A percentile compares a stretch with the other conserved stretches of the same genome.
Conservation (phyloP, 2,888 invertebrate species). For the Eilema sororculum region DNA sequence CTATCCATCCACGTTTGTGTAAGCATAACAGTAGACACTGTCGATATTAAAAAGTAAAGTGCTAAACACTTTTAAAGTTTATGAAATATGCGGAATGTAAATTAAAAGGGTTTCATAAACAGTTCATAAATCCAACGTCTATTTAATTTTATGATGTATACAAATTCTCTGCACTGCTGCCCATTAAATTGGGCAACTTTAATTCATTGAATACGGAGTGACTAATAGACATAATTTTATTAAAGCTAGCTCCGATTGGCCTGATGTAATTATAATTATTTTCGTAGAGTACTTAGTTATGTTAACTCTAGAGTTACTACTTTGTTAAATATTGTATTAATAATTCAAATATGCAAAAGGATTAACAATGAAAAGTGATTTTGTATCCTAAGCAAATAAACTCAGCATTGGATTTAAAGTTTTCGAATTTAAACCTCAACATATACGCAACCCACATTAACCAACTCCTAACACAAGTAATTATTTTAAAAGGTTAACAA, state of each 20-base stretch:
- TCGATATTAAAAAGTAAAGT: not conserved
- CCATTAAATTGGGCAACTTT: conserved; percentile 5
- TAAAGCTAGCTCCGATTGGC: not conserved
- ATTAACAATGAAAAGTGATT: not conserved
- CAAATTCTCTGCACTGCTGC: conserved; percentile 7
- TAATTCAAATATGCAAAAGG: not conserved
- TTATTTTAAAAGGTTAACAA: not conserved
- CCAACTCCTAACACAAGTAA: not conserved
- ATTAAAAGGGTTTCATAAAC: conserved; percentile 20
- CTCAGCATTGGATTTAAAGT: not conserved
- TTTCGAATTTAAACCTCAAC: not conserved
- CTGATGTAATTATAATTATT: conserved; percentile 8
- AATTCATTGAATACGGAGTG: conserved; percentile 7
- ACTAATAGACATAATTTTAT: conserved; percentile 7
- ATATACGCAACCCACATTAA: not conserved
- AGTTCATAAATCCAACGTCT: conserved; percentile 14
- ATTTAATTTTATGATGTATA: not conserved
- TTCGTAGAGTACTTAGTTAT: not conserved
- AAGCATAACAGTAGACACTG: not conserved
- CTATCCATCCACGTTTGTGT: not conserved
- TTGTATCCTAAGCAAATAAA: not conserved
- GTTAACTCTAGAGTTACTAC: not conserved
- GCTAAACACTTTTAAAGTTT: conserved; percentile 1
- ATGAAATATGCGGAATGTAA: conserved; percentile 11
- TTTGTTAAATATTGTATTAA: not conserved